These are phyloP conservation scores for Astreopora myriophthalma DNA, from an alignment of 64 coral and sea anemone genomes.

Conservation along the genomic window DNA sequence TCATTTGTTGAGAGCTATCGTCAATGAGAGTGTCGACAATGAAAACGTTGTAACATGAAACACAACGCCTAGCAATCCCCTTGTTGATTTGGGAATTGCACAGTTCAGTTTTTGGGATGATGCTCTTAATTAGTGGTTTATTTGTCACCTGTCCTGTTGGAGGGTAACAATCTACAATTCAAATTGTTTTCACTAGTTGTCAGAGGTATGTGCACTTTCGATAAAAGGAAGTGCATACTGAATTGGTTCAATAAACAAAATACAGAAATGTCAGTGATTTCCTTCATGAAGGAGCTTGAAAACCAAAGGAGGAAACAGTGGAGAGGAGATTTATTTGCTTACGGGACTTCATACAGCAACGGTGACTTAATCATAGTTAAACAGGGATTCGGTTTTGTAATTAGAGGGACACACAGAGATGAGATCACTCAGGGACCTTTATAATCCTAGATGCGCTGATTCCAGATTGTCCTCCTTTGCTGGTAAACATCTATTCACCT, in stretches of 20 bases:
- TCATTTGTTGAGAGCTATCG: no score
- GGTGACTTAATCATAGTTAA: conserved; percentile 9
- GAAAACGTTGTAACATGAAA: no score
- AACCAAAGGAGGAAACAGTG: conserved; percentile 48
- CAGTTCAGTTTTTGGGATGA: no score
- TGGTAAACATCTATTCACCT: no score
- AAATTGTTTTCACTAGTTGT: conserved; percentile 67
- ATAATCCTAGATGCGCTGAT: conserved; percentile 47
- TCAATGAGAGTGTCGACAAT: no score
- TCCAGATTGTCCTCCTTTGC: conserved; percentile 24
- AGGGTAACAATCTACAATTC: conserved; percentile 25
- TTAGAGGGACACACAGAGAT: not conserved
- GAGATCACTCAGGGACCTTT: conserved; percentile 44
- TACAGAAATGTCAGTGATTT: conserved; percentile 57
- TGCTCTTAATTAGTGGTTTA: not conserved
- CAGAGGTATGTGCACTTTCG: not conserved
- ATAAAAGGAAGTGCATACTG: conserved; percentile 54
- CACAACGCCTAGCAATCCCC: no score
- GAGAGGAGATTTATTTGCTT: conserved; percentile 50
- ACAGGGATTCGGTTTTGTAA: conserved; percentile 37
- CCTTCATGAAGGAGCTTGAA: conserved; percentile 62
- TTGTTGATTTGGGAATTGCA: no score
- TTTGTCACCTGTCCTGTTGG: not conserved
- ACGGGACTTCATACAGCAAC: conserved; percentile 50
- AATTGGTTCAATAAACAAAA: conserved; percentile 61